Percentiles rank a stretch among this genome's conserved stretches.
These are phyloP conservation scores for Lagopus leucura DNA, from an alignment of 2,113 vertebrate species.

Conservation along the genomic window DNA sequence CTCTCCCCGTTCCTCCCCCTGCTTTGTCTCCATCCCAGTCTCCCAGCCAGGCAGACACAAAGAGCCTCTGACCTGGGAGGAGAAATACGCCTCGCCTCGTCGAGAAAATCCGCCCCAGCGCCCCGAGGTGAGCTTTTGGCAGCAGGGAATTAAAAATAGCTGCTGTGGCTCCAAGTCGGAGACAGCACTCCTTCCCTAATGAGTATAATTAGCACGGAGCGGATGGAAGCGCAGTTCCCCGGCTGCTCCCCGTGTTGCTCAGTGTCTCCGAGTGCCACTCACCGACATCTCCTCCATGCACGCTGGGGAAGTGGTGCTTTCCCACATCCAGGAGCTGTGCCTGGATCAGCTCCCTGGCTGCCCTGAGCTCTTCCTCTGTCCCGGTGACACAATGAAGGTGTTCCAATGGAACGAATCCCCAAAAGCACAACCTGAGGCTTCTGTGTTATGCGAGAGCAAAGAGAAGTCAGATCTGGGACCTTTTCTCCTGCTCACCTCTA, in stretches of 20 bases:
- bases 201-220: conserved; percentile 27
- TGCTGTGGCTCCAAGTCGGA: neutral
- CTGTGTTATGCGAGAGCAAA: neutral
- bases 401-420: conserved; percentile 25
- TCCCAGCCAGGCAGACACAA: conserved; percentile 64
- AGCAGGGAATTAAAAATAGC: conserved; percentile 26
- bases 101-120: neutral
- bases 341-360: neutral
- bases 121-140: neutral
- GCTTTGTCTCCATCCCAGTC: conserved; percentile 63
- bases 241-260: neutral
- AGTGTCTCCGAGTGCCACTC: neutral
- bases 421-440: neutral
- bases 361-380: neutral
- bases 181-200: conserved; percentile 2
- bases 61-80: conserved; percentile 41
- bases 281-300: neutral
- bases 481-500: neutral
- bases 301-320: neutral
- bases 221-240: neutral
- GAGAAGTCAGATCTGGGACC: conserved; percentile 9
- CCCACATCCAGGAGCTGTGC: neutral
- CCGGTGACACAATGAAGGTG: neutral
- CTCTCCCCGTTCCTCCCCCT: neutral
- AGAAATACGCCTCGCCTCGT: neutral